Conservation (phyloP, 2,113 vertebrate species). For the Girardinichthys multiradiatus region DNA sequence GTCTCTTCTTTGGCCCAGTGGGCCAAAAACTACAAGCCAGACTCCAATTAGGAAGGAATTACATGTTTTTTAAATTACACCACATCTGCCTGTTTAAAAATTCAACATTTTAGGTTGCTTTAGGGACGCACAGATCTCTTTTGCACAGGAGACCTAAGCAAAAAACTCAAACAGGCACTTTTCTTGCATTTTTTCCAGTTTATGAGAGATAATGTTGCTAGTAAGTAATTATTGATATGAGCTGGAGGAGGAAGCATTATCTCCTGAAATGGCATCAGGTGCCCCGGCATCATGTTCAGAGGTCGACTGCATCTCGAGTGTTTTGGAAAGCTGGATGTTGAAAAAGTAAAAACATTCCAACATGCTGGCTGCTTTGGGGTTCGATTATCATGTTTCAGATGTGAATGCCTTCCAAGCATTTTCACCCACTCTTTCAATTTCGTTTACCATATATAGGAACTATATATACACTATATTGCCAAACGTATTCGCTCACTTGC, state of each 20-base stretch:
- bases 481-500: no score
- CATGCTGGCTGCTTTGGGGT: background rate
- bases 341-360: background rate
- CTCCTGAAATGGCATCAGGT: conserved; percentile 21
- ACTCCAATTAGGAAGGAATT: background rate
- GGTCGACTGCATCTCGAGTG: conserved; percentile 9
- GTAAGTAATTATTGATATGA: conserved; percentile 40
- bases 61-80: background rate
- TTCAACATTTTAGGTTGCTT: background rate
- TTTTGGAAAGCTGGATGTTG: conserved; percentile 13
- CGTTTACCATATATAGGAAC: background rate
- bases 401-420: background rate
- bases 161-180: background rate
- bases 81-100: background rate
- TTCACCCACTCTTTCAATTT: background rate
- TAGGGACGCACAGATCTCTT: background rate
- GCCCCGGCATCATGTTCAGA: conserved; percentile 5
- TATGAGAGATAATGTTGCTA: conserved; percentile 1
- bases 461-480: background rate
- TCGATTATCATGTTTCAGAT: conserved; percentile 7
- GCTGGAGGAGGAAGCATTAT: conserved; percentile 17
- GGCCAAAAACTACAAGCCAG: background rate
- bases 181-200: conserved; percentile 4
- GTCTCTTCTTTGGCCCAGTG: background rate
- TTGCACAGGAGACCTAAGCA: background rate